Percentiles rank a stretch among this genome's conserved stretches.
Conservation (phyloP, 1,140 invertebrate species). For the Ceratitis capitata region DNA sequence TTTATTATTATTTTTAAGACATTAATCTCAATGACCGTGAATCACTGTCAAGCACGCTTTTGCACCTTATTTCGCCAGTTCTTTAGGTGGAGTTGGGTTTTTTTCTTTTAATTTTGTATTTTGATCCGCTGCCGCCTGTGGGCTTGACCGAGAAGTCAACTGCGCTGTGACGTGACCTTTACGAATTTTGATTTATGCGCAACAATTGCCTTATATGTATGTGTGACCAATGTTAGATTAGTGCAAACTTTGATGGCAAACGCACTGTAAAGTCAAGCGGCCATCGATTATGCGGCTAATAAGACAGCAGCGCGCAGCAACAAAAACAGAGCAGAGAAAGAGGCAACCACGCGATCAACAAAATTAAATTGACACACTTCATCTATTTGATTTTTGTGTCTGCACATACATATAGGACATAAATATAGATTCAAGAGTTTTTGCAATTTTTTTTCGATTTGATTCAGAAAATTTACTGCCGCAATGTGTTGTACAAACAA, state of each 20-base stretch:
- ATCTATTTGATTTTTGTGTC: background rate
- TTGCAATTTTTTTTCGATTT: background rate
- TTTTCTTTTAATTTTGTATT: background rate
- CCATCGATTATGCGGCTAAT: background rate
- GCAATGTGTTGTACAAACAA: background rate
- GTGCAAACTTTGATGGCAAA: background rate
- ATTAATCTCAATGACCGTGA: background rate
- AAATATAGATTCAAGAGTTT: background rate
- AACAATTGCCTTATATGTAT: background rate
- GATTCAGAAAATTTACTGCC: background rate
- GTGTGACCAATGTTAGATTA: background rate
- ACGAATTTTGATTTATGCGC: background rate
- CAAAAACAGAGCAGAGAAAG: background rate
- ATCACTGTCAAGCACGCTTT: background rate
- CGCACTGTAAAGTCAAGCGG: background rate
- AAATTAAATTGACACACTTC: background rate
- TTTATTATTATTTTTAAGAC: background rate
- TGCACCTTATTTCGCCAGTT: background rate
- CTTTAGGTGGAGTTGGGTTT: too few species aligned
- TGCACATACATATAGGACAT: background rate
- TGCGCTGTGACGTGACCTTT: background rate
- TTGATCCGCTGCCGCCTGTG: background rate
- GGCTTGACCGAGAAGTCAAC: background rate
- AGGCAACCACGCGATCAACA: background rate
- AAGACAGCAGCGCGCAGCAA: background rate